phyloP scores from a whole-genome alignment of 1,140 invertebrate species.

The Drosophila nebulosa region DNA sequence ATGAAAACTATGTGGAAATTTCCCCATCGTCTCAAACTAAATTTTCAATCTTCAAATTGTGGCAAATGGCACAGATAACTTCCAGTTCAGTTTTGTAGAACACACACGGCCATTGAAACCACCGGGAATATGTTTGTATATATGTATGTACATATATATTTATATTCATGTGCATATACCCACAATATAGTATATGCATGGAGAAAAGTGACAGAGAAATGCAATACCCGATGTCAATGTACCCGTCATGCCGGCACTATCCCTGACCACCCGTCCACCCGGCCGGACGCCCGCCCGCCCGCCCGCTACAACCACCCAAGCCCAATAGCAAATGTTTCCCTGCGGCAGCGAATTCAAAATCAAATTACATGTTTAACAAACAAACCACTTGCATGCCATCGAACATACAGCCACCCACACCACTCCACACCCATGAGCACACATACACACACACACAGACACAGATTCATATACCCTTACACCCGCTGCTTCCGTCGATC shows the following conservation, averaged over 20 bases:
- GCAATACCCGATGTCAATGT: slow-evolving; percentile 1
- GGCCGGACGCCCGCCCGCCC: too few species aligned
- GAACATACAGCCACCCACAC: slow-evolving; percentile 11
- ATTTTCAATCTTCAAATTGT: neutral
- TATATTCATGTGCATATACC: neutral
- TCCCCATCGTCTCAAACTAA: neutral
- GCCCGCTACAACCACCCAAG: neutral
- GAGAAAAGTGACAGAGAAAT: neutral
- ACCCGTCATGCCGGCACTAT: neutral
- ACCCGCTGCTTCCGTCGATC: neutral
- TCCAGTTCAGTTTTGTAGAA: neutral
- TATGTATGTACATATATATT: neutral
- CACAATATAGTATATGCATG: neutral
- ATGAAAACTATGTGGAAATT: neutral
- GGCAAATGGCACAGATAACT: too few species aligned
- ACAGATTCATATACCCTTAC: neutral
- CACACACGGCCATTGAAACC: neutral
- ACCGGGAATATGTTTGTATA: neutral
- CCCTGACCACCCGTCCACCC: too few species aligned
- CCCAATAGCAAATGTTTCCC: slow-evolving; percentile 1
- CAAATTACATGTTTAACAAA: slow-evolving; percentile 66
- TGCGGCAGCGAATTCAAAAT: slow-evolving; percentile 45
- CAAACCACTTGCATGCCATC: slow-evolving; percentile 54
- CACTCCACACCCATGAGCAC: neutral
- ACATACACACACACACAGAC: slow-evolving; percentile 7